phyloP scores from a whole-genome alignment of 2,888 invertebrate genomes.

The Epicampocera succincta region DNA sequence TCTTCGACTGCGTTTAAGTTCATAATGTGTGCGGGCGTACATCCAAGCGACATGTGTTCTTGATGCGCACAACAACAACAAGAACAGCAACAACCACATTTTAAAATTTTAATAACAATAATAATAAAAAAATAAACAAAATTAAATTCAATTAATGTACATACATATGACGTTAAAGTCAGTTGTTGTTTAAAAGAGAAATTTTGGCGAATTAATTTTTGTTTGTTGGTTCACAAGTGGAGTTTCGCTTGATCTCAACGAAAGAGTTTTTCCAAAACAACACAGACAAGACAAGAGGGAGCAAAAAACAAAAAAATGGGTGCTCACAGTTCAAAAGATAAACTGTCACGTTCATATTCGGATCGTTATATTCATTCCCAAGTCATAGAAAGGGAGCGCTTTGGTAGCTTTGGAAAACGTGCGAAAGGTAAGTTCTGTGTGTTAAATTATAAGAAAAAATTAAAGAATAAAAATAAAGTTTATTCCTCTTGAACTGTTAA shows the following conservation, averaged over 20 bases:
- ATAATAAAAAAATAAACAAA: constrained; percentile 4
- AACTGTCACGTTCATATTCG: constrained; percentile 86
- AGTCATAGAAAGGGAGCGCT: constrained; percentile 86
- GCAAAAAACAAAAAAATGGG: constrained; percentile 83
- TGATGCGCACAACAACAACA: constrained; percentile 38
- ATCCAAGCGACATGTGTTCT: constrained; percentile 59
- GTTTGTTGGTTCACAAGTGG: constrained; percentile 15
- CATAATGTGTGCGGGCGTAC: constrained; percentile 63
- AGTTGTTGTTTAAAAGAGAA: constrained; percentile 44
- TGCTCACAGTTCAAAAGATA: constrained; percentile 89
- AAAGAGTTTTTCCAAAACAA: constrained; percentile 8
- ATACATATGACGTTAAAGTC: constrained; percentile 35
- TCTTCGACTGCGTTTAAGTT: constrained; percentile 33
- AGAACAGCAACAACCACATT: constrained; percentile 18
- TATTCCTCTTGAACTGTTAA: no score
- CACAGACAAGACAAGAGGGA: no score
- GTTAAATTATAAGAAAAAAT: neutral
- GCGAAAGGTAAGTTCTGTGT: constrained; percentile 79
- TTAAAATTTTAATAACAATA: constrained; percentile 26
- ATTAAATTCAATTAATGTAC: constrained; percentile 28
- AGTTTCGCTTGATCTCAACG: constrained; percentile 3
- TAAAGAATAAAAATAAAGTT: no score
- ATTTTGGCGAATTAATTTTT: constrained; percentile 4
- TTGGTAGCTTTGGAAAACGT: constrained; percentile 87
- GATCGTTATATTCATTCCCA: constrained; percentile 83